phyloP scores from a whole-genome alignment of 2,797 vertebrate genomes.

The Centroberyx gerrardi region DNA sequence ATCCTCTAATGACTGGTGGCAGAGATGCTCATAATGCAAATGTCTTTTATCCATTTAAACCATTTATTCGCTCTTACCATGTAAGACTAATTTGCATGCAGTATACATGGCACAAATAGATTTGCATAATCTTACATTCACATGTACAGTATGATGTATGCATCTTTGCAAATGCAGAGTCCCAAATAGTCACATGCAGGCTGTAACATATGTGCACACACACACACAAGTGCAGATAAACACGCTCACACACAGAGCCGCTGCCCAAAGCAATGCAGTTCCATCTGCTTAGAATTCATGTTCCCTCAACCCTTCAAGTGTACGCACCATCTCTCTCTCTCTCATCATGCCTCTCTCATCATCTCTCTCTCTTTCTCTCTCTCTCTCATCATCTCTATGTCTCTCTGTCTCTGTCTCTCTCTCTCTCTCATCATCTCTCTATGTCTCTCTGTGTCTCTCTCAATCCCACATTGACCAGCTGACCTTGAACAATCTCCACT shows the following conservation, averaged over 20 bases:
- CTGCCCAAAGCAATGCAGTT: slow-evolving; percentile 39
- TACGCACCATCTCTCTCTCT: background rate
- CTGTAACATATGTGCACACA: slow-evolving; percentile 53
- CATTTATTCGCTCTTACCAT: background rate
- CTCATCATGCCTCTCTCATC: background rate
- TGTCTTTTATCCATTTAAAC: slow-evolving; percentile 29
- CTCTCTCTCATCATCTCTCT: background rate
- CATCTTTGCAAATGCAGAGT: slow-evolving; percentile 23
- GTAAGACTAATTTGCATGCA: background rate
- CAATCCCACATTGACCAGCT: background rate
- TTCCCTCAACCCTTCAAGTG: slow-evolving; percentile 2
- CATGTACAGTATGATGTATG: slow-evolving; percentile 9
- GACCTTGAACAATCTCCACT: slow-evolving; percentile 12
- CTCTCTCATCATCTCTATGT: background rate
- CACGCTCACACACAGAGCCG: slow-evolving; percentile 51
- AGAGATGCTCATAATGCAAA: background rate
- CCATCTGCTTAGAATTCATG: slow-evolving; percentile 56
- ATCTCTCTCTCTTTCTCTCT: slow-evolving; percentile 3
- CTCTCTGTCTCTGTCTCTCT: background rate
- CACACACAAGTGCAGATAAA: slow-evolving; percentile 42
- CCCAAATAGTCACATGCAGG: slow-evolving; percentile 25
- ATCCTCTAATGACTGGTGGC: background rate
- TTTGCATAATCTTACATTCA: slow-evolving; percentile 19
- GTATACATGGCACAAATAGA: background rate
- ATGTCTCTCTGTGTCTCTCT: background rate